Conservation (phyloP, 2,113 vertebrate species). For the Tychaedon coryphoeus region DNA sequence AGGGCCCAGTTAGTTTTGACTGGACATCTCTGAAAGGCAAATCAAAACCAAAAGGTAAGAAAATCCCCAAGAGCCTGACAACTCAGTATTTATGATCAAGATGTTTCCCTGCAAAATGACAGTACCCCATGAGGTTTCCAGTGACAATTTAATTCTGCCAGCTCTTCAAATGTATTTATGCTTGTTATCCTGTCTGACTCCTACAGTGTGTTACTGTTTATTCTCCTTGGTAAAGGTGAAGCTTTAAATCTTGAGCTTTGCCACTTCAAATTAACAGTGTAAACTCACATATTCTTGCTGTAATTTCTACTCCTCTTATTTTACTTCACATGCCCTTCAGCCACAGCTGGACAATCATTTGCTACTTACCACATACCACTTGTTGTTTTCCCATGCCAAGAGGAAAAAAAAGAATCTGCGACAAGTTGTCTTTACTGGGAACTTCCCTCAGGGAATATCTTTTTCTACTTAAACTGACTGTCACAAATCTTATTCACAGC, state of each 20-base stretch:
- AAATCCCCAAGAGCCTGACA: not conserved
- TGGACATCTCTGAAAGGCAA: not conserved
- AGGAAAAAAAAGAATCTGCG: not conserved
- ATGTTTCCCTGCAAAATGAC: not conserved
- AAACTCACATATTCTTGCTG: not conserved
- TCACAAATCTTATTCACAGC: not conserved
- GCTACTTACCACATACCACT: not conserved
- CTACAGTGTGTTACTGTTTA: not conserved
- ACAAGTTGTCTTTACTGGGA: not conserved
- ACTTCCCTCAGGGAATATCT: not conserved
- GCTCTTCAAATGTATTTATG: not conserved
- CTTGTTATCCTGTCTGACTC: not conserved
- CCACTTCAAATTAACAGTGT: not conserved
- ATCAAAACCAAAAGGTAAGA: not conserved
- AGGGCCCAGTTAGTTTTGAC: not conserved
- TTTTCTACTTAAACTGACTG: not conserved
- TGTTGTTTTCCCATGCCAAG: not conserved
- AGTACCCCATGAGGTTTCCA: not conserved
- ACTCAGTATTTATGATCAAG: not conserved
- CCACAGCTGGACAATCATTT: not conserved
- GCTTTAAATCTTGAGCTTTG: not conserved
- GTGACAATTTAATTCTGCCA: not conserved
- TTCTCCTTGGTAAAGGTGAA: not conserved
- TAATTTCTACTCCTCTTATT: not conserved
- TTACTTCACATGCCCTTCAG: not conserved